Evolutionary conservation across 1,140 invertebrate species (phyloP), one percentile per base, ranked within the genome.

Genomic region (Thereuonema tuberculata): DNA sequence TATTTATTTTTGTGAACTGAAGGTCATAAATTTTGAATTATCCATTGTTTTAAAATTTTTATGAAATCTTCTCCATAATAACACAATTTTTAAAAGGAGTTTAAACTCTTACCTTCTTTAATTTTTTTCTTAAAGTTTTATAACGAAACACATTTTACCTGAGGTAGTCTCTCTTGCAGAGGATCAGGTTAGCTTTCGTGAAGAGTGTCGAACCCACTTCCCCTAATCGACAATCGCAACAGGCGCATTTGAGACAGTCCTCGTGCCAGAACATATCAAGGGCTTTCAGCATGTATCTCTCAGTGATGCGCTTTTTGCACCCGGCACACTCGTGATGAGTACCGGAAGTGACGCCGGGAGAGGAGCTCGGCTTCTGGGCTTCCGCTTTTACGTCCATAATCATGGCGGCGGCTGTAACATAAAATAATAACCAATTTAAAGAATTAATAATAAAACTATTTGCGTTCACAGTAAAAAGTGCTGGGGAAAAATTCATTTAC

Each of bases 211-310:
- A 91, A 26, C 91, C 91, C 2, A 94, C 88, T 75, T 94, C 91
- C 0, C 89, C 91, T 0, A 94, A 79, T 52, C 89, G 78, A 72
- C 90, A 93, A 71, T 94, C 86, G 71, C 91, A 95, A 72, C 89
- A 93, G 26, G 87, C 87, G 68, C 91, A 94, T 71, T 93, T 93
- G 28, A 95, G 78, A 68, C 92, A 95, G 71, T 93, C 90, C 69
- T 95, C 91, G 73, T 95, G 92, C 91, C 92, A 95, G 70, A 83
- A 88, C 71, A 91, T 79, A 68, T 94, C 88, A 67, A 92, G 74
- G 0, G 89, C 86, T 58, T 72, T 69, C 56, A 76, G 66, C 27
- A 76, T 61, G 54, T 71, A 76, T 14, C 73, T 64, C 56, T 80
- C 78, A 1, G 66, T 68, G 52, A 80, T 79, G 26, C 68, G 63